Evolutionary conservation across 2,113 vertebrate species (phyloP).

Genomic region (Rostratula benghalensis): DNA sequence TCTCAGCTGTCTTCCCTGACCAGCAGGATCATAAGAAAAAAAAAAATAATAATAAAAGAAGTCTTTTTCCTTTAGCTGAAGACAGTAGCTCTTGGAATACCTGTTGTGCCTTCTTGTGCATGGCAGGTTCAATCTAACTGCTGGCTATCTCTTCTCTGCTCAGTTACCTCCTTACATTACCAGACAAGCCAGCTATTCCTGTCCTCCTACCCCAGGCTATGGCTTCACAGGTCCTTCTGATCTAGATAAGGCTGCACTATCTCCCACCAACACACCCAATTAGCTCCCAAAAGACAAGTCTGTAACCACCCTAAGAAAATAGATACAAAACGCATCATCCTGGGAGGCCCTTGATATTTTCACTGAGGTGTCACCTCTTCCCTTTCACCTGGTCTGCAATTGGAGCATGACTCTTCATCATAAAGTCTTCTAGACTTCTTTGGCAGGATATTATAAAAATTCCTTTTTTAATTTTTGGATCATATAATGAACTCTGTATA

Average conservation of each 20-base stretch:
- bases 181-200: background rate
- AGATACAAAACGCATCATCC: background rate
- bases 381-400: background rate
- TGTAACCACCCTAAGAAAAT: background rate
- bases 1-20: background rate
- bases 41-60: background rate
- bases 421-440: background rate
- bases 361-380: background rate
- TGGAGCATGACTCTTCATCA: background rate
- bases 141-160: background rate
- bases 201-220: background rate
- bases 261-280: background rate
- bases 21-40: background rate
- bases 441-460: background rate
- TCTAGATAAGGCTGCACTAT: background rate
- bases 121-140: background rate
- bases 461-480: background rate
- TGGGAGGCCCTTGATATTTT: background rate
- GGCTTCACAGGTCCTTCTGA: background rate
- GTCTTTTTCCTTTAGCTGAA: background rate
- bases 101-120: background rate
- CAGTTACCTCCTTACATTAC: background rate
- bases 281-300: background rate
- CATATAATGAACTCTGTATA: background rate
- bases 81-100: background rate